Evolutionary conservation across 2,888 invertebrate species (phyloP).

Genomic region (Synanthedon tipuliformis): DNA sequence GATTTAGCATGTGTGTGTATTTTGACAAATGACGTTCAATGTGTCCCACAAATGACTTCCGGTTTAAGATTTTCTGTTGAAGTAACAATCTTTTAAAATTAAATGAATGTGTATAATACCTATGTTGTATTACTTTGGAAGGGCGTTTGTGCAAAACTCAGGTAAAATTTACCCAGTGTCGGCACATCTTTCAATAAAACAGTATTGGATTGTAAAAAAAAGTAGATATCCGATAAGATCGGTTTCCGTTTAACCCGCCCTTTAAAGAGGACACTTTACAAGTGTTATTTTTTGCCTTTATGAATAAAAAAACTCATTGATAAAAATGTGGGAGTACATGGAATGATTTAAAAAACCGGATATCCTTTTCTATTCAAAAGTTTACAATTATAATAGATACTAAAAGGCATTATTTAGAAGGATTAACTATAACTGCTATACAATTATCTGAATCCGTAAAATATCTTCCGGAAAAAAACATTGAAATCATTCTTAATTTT

Average conservation of each 20-base stretch:
- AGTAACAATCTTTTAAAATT: conserved; percentile 12
- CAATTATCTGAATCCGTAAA: neutral
- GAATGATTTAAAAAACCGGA: conserved; percentile 43
- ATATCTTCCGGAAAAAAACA: no score
- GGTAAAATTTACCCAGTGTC: conserved; percentile 15
- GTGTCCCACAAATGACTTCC: conserved; percentile 24
- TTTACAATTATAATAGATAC: conserved; percentile 11
- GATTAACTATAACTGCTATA: neutral
- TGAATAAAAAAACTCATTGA: conserved; percentile 9
- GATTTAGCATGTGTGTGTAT: conserved; percentile 37
- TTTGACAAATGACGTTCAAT: conserved; percentile 42
- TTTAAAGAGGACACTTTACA: conserved; percentile 24
- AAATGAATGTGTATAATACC: conserved; percentile 1
- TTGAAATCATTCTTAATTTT: no score
- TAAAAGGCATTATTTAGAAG: neutral
- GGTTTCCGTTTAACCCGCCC: conserved; percentile 25
- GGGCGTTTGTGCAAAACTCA: conserved; percentile 24
- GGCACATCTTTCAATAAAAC: no score
- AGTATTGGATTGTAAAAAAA: no score
- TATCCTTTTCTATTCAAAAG: conserved; percentile 30
- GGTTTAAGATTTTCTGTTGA: conserved; percentile 17
- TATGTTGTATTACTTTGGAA: conserved; percentile 3
- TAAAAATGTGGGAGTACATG: conserved; percentile 33
- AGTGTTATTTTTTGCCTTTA: conserved; percentile 30
- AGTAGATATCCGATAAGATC: conserved; percentile 28